Conservation (phyloP, 1,140 invertebrate species). For the Lerema accius region DNA sequence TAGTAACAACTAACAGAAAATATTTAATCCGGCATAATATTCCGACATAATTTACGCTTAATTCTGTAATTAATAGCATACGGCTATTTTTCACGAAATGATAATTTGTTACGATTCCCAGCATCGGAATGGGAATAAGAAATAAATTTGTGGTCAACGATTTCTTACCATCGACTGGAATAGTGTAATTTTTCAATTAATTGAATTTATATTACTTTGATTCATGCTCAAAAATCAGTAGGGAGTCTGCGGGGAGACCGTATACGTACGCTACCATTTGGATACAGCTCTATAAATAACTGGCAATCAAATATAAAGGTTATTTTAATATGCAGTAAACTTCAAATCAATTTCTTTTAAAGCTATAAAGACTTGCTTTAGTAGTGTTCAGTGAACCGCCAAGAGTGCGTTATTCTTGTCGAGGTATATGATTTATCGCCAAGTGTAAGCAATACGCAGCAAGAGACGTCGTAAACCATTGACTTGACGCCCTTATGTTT, state of each 20-base stretch:
- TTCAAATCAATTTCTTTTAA: constrained; percentile 72
- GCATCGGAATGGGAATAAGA: constrained; percentile 15
- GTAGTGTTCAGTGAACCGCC: constrained; percentile 62
- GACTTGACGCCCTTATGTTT: constrained; percentile 65
- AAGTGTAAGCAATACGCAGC: constrained; percentile 62
- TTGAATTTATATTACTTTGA: constrained; percentile 62
- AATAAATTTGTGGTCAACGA: constrained; percentile 10
- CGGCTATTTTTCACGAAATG: constrained; percentile 8
- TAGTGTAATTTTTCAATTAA: constrained; percentile 56
- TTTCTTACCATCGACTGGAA: constrained; percentile 6
- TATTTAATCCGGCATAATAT: neutral
- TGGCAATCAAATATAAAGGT: constrained; percentile 68
- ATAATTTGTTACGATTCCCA: constrained; percentile 17
- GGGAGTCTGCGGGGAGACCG: constrained; percentile 42
- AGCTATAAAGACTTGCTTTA: constrained; percentile 63
- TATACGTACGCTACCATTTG: constrained; percentile 34
- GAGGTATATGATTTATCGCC: constrained; percentile 62
- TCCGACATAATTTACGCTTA: constrained; percentile 14
- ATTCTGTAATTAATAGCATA: constrained; percentile 19
- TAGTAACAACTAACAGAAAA: constrained; percentile 11
- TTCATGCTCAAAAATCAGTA: constrained; percentile 56
- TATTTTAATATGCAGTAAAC: constrained; percentile 78
- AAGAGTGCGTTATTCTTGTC: constrained; percentile 52
- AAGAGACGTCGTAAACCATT: constrained; percentile 72
- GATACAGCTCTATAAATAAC: constrained; percentile 51